Conservation (phyloP, 2,113 vertebrate genomes). For the Cephalopterus ornatus region DNA sequence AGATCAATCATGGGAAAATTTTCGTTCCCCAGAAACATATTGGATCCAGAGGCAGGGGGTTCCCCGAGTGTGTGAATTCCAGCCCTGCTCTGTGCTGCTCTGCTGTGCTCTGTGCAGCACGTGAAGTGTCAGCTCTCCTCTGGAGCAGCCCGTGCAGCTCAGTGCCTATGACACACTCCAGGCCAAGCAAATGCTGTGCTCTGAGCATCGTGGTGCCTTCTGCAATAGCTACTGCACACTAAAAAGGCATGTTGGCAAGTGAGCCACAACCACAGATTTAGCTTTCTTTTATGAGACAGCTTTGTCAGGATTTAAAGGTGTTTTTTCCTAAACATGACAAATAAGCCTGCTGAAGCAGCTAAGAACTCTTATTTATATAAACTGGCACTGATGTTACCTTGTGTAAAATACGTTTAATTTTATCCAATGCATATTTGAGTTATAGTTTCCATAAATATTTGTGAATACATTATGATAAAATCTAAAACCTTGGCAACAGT, state of each 20-base stretch:
- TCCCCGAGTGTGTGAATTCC: background rate
- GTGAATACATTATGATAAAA: slow-evolving; percentile 68
- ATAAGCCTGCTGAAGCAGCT: slow-evolving; percentile 10
- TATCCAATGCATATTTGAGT: slow-evolving; percentile 45
- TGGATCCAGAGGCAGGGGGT: accelerated
- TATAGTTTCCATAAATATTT: slow-evolving; percentile 65
- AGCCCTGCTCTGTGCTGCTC: background rate
- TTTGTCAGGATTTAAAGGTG: slow-evolving; percentile 25
- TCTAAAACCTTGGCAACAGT: slow-evolving; percentile 64
- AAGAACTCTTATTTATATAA: slow-evolving; percentile 16
- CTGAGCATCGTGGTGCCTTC: background rate
- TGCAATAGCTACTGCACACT: background rate
- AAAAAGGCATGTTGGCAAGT: background rate
- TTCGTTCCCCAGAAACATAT: background rate
- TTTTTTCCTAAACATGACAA: background rate
- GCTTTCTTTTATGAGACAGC: background rate
- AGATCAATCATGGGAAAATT: slow-evolving; percentile 45
- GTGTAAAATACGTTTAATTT: slow-evolving; percentile 50
- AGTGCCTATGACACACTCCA: background rate
- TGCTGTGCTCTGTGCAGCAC: background rate
- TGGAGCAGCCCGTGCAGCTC: background rate
- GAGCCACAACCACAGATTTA: background rate
- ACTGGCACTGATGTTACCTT: slow-evolving; percentile 2
- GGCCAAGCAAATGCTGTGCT: background rate
- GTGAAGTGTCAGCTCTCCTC: background rate